Base-by-base conservation (phyloP, 2,113 vertebrate species). In the Macquaria ambigua region DNA sequence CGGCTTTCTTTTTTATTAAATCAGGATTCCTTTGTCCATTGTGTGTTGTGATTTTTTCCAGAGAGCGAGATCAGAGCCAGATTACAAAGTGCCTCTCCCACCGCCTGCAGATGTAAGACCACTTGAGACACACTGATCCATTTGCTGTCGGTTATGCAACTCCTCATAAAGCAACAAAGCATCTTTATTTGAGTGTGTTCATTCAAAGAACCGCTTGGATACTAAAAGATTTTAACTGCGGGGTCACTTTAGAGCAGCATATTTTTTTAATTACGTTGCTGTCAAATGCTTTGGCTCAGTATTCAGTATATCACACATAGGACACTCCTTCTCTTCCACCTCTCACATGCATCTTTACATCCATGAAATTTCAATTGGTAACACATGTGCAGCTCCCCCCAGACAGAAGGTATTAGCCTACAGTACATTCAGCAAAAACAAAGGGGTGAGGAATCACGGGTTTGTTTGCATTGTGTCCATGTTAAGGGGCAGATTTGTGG, bases 21-120 rank as follows among this genome's bases (percentile, higher is more conserved):
- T 50, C 48, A 52, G 48, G 64, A 86, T 82, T 87, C 56, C 56
- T 81, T 75, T 86, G 48, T 89, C 64, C 53, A 81, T 88, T 91
- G 68, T 90, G 77, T 88, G 71, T 62, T 81, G 50, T 89, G n/a
- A 59, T 86, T 77, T 93, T 88, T 83, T 82, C 28, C 94, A 99
- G 98, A 99, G 87, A 99, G 98, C 25, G 97, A 98, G 94, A 99
- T 99, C 93, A 95, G 98, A 93, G 97, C 97, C 84, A 97, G 98
- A 68, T 93, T 99, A 73, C 98, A 99, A 90, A 99, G 98, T 0
- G 97, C 98, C 0, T 99, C 98, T 74, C 98, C 98, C 52, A 97
- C 97, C 5, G 96, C 97, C 64, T 77, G 82, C 92, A 97, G 98
- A 96, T 99, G 98, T 99, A 96, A 98, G 98, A 90, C 55, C 64